Conservation (phyloP, 2,113 vertebrate genomes). For the Indicator maculatus region DNA sequence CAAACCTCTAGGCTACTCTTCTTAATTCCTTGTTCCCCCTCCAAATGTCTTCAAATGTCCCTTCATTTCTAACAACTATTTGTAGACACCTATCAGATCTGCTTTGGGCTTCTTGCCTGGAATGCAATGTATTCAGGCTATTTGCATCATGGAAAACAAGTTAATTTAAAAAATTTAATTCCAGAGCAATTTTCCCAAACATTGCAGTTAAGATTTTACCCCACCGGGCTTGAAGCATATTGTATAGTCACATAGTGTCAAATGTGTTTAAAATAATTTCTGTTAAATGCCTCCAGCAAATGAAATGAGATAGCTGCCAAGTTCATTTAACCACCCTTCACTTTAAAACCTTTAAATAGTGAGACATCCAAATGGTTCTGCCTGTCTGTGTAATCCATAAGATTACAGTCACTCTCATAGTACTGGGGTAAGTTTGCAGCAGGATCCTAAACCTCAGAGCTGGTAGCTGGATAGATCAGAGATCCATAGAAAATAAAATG, state of each 20-base stretch:
- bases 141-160: neutral
- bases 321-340: neutral
- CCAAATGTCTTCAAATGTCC: neutral
- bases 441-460: neutral
- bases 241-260: neutral
- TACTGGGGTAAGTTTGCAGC: neutral
- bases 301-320: neutral
- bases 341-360: neutral
- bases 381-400: neutral
- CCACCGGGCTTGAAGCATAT: neutral
- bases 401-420: neutral
- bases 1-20: neutral
- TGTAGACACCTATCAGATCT: neutral
- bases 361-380: neutral
- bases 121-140: neutral
- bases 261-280: conserved; percentile 26
- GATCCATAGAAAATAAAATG: neutral
- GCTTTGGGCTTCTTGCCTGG: neutral
- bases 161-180: neutral
- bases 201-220: neutral
- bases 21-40: conserved; percentile 1
- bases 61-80: conserved; percentile 32
- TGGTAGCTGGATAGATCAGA: neutral
- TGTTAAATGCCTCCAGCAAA: neutral
- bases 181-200: neutral